phyloP scores from a whole-genome alignment of 2,113 vertebrate species.

The Sinocyclocheilus anshuiensis region DNA sequence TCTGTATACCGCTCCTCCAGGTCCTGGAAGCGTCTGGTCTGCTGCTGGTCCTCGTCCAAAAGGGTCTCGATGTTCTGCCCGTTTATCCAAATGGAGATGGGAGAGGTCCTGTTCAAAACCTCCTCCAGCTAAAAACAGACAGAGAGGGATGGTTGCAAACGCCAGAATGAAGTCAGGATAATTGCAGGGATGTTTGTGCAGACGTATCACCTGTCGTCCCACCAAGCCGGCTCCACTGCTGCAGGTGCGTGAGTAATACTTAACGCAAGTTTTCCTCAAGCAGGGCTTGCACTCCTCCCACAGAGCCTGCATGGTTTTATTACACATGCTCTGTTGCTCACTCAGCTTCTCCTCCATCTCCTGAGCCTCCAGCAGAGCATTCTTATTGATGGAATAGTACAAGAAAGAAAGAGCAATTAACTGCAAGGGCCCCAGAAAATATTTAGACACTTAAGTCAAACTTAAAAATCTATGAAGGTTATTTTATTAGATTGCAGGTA shows the following conservation, averaged over 20 bases:
- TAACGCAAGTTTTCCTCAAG: slow-evolving; percentile 86
- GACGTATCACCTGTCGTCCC: slow-evolving; percentile 81
- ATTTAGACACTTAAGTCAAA: neutral
- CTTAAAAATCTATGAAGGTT: neutral
- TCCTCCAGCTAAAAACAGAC: slow-evolving; percentile 81
- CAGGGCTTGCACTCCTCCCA: slow-evolving; percentile 95
- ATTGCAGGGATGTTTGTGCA: neutral
- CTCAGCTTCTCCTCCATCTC: slow-evolving; percentile 82
- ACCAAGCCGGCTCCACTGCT: slow-evolving; percentile 84
- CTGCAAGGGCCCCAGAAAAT: neutral
- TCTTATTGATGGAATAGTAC: slow-evolving; percentile 64
- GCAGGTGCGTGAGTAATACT: slow-evolving; percentile 87
- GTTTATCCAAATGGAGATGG: slow-evolving; percentile 87
- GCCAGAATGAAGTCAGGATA: neutral
- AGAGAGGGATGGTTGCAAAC: neutral
- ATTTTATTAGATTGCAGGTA: neutral
- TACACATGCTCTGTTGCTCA: slow-evolving; percentile 79
- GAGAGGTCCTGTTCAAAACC: slow-evolving; percentile 86
- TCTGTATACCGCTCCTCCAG: slow-evolving; percentile 79
- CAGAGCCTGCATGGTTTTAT: slow-evolving; percentile 81
- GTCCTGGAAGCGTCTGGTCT: slow-evolving; percentile 74
- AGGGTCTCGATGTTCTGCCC: slow-evolving; percentile 84
- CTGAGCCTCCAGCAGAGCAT: slow-evolving; percentile 77
- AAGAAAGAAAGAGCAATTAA: neutral
- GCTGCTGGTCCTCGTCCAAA: slow-evolving; percentile 78